Evolutionary conservation across 2,888 invertebrate genomes (phyloP).

Genomic region (Smittia aterrima): DNA sequence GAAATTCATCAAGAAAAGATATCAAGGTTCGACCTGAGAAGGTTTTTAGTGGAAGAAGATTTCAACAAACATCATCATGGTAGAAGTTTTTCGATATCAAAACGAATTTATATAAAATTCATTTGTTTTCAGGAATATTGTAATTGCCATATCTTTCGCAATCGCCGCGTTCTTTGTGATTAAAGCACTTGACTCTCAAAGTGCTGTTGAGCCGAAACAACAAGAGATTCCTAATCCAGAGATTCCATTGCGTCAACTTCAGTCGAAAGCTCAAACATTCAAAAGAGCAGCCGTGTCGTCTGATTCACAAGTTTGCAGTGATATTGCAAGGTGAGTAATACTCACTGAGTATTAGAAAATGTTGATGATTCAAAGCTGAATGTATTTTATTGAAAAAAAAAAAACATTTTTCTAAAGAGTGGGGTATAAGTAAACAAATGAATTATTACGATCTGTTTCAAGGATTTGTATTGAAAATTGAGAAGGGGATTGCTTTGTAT

Average conservation of each 20-base stretch:
- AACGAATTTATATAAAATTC: not conserved
- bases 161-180: not conserved
- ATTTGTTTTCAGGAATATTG: constrained; percentile 17
- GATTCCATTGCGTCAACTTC: constrained; percentile 62
- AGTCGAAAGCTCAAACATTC: constrained; percentile 65
- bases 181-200: not conserved
- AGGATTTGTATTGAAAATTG: too few species aligned
- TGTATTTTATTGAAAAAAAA: too few species aligned
- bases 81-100: not conserved
- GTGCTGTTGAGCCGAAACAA: not conserved
- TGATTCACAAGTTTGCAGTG: constrained; percentile 72
- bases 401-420: too few species aligned
- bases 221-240: constrained; percentile 60
- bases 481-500: too few species aligned
- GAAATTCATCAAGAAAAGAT: too few species aligned
- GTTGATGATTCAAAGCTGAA: too few species aligned
- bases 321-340: constrained; percentile 71
- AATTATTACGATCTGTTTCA: too few species aligned
- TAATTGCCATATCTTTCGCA: not conserved
- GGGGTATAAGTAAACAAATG: too few species aligned
- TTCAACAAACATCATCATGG: not conserved
- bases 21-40: too few species aligned
- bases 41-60: not conserved
- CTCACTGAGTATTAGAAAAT: not conserved
- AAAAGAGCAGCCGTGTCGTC: constrained; percentile 72